Base-by-base conservation (phyloP, 2,888 invertebrate genomes). In the Tiliacea aurago region DNA sequence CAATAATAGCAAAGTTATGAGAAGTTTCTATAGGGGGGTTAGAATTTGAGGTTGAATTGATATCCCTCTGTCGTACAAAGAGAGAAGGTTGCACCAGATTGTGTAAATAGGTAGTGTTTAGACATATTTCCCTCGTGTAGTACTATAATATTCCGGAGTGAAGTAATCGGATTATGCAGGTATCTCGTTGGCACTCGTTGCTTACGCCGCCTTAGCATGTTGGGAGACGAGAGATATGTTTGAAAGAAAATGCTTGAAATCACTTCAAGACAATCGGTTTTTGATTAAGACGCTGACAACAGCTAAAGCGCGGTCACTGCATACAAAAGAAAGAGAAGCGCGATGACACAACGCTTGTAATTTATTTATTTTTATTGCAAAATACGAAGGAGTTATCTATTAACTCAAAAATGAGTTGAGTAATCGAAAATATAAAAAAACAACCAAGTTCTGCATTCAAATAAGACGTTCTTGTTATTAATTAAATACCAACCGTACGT, bases 121-220 rank as follows among this genome's bases (percentile, higher is more conserved):
- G 91, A 91, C 92, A 92, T 94, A 94, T 95, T 95, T 95, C 94
- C 94, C 95, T 83, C 76, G 94, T 91, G 94, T 88, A 90, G 90
- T 85, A 83, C 87, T 90, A 87, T 92, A 92, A 93, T 93, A 93
- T 93, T 88, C 89, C 83, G 81, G 89, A 91, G 91, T 88, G 90
- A 85, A 86, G 90, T 93, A 95, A 95, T 94, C 94, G 88, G 94
- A 95, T 95, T 94, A 93, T 86, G 83, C 87, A 84, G 72, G 84
- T 87, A 88, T 88, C 85, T 89, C 83, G 88, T 81, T 59, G 80
- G 85, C 81, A 87, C 86, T 84, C 82, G 83, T 73, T 83, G 81
- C 79, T 85, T 84, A 87, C 86, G 79, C 80, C 73, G 76, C 70
- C 84, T 89, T 88, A 86, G 85, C 85, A 87, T 88, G 85, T 84